Evolutionary conservation across 2,797 vertebrate species (phyloP), one percentile per base, ranked within the genome.

Genomic region (Scleropages formosus): DNA sequence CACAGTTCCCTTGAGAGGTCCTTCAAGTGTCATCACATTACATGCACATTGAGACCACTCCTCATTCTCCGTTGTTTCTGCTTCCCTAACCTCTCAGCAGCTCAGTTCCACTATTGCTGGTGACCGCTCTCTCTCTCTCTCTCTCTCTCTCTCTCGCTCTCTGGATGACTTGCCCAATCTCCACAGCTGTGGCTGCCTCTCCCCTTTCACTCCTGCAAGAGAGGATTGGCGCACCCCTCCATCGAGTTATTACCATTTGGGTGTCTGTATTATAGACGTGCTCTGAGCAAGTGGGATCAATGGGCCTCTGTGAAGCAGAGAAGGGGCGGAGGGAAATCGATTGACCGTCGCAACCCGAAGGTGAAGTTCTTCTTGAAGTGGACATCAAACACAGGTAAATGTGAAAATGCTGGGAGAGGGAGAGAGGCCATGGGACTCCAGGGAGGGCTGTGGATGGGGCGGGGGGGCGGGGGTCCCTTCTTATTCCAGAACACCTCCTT

Each of bases 271-370:
- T 8, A 47, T n/a, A 46, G 46, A 69, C 20, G 4, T 22, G 63
- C n/a, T 27, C 27, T 22, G 74, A 65, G 53, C 72, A 71, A 49
- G 79, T 80, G 80, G 73, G 81, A 89, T 89, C 84, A 8, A 90
- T 88, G 80, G 73, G 81, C 81, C 79, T 83, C 75, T 79, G 82
- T 60, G 49, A 44, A 59, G 72, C 44, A 69, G 75, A 74, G 78
- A 76, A 82, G 81, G 73, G 75, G 84, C 70, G 47, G 69, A 75
- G 69, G 77, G 80, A 86, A 87, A 88, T 87, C 86, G 83, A 87
- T 89, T 78, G 46, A 8, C 75, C 75, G 77, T 4, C 1, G 31
- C 74, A 80, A 51, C 75, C 79, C 78, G 77, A 84, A 88, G 85
- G 86, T 83, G 86, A 87, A 77, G 77, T 69, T 63, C 68, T 75